Percentiles rank a stretch among this genome's conserved stretches.
phyloP scores from a whole-genome alignment of 2,797 vertebrate species.

The Lycodopsis pacificus region DNA sequence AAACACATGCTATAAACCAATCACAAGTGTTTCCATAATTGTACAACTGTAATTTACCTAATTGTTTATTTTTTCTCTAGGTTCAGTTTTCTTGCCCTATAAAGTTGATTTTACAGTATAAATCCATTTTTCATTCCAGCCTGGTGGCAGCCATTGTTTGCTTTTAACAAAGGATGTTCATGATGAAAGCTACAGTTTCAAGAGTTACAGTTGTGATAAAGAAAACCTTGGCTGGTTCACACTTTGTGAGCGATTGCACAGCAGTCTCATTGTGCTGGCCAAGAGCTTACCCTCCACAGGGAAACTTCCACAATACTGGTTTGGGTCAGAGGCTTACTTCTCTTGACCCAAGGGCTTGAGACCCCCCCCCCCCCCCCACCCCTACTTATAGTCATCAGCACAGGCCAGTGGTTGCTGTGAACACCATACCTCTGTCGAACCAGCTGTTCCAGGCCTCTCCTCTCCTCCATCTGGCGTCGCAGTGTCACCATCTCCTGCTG shows the following conservation, averaged over 20 bases:
- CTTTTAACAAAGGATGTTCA: background rate
- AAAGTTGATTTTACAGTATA: background rate
- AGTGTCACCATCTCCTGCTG: slow-evolving; percentile 91
- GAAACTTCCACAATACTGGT: slow-evolving; percentile 2
- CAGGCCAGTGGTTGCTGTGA: slow-evolving; percentile 37
- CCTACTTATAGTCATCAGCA: slow-evolving; percentile 5
- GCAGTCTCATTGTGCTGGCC: background rate
- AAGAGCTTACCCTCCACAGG: background rate
- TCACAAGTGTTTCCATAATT: background rate
- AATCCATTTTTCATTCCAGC: background rate
- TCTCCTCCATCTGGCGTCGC: slow-evolving; percentile 88
- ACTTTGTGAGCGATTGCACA: slow-evolving; percentile 26
- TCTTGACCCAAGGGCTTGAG: background rate
- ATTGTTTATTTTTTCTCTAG: background rate
- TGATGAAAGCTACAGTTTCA: background rate
- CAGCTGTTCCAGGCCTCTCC: slow-evolving; percentile 80
- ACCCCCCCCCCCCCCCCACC: too few species aligned
- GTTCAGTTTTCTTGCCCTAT: background rate
- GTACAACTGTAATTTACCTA: background rate
- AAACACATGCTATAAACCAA: background rate
- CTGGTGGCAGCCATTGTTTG: background rate
- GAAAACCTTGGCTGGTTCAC: background rate
- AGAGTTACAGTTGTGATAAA: slow-evolving; percentile 1
- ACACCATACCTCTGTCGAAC: slow-evolving; percentile 84
- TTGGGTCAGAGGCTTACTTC: slow-evolving; percentile 5